Evolutionary conservation across 2,888 invertebrate species (phyloP), one percentile per base, ranked within the genome.

Genomic region (Troilus luridus): DNA sequence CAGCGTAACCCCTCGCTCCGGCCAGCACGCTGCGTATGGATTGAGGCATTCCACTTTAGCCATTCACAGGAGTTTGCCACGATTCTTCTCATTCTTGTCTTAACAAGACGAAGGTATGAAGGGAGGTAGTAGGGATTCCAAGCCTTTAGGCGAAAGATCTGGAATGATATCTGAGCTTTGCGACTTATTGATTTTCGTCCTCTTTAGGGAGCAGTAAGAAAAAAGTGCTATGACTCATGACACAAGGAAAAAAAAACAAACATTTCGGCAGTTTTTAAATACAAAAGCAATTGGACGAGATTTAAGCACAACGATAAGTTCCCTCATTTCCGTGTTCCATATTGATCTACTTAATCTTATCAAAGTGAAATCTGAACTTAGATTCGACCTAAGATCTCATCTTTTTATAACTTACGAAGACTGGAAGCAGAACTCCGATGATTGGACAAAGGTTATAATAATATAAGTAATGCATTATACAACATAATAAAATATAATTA

Each of bases 21-120:
- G 27, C 67, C 67, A n/a, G n/a, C 41, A 88, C 54, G 54, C 62
- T 54, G n/a, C 12, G 54, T 62, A 60, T 88, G 88, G 88, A 62
- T 88, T 64, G 62, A 41, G 81, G 56, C 85, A 85, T 85, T 85
- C 56, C 85, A 21, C 54, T 56, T 21, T n/a, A 1, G 56, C n/a
- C n/a, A 12, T 85, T 77, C 77, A 5, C 10, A 41, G 41, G 41
- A 41, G 19, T 19, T 11, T 2, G 14, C 9, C 21, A 67, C 6
- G 7, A 14, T 5, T 7, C 5, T 14, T 10, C 41, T 19, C 27
- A 77, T 77, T 12, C 41, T 19, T 17, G 41, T 1, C 12, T 8
- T 27, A 27, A 67, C 27, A 17, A 1, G 17, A 77, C 17, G 12
- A 41, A 17, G 19, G 27, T 5, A 41, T 77, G 67, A 14, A 1